phyloP scores from a whole-genome alignment of 2,113 vertebrate species.

The Ia io region DNA sequence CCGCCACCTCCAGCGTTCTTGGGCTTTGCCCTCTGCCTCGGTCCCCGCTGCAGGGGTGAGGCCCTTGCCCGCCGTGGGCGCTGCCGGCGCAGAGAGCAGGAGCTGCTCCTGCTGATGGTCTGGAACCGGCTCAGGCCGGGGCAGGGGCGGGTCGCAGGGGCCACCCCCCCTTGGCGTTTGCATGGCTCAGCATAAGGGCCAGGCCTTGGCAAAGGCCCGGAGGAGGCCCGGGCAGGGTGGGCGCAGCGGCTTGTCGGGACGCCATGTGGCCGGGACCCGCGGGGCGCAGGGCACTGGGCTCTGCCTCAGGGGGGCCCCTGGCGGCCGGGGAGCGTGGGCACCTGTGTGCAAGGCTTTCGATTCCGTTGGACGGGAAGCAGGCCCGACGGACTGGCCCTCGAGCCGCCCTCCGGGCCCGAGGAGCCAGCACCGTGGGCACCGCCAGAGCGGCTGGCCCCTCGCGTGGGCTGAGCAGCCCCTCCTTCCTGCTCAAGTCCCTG shows the following conservation, averaged over 20 bases:
- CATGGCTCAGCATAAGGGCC: background rate
- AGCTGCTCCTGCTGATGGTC: conserved; percentile 49
- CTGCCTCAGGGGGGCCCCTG: background rate
- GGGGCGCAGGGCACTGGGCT: rapidly evolving
- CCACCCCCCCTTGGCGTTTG: background rate
- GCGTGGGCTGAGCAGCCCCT: rapidly evolving
- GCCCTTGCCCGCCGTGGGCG: conserved; percentile 25
- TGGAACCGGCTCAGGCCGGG: background rate
- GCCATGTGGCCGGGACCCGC: conserved; percentile 19
- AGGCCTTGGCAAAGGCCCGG: rapidly evolving
- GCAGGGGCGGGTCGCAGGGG: background rate
- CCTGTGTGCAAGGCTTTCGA: no score
- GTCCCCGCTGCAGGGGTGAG: conserved; percentile 54
- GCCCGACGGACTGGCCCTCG: rapidly evolving
- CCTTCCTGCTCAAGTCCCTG: background rate
- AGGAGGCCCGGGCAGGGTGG: background rate
- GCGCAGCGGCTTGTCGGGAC: conserved; percentile 24
- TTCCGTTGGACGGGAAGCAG: background rate
- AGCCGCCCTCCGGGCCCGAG: no score
- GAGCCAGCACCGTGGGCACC: background rate
- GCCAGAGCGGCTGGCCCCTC: no score
- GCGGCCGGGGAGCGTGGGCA: rapidly evolving
- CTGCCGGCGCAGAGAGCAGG: background rate
- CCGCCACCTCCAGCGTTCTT: conserved; percentile 75
- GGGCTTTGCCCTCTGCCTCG: conserved; percentile 76